Percentiles rank a stretch among this genome's conserved stretches.
phyloP scores from a whole-genome alignment of 2,113 vertebrate species.

The Oreotrochilus melanogaster region DNA sequence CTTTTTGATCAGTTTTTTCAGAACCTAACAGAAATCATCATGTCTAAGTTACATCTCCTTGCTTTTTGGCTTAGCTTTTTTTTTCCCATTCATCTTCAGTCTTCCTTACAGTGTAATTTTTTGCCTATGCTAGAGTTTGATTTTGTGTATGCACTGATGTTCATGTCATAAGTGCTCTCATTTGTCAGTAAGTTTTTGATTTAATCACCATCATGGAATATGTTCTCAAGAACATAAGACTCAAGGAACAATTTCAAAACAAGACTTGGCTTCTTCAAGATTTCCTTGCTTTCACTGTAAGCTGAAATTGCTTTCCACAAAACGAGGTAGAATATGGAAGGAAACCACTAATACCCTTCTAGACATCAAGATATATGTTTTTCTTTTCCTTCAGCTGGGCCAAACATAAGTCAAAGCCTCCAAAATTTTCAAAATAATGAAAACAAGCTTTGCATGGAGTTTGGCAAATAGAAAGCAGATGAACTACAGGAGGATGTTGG shows the following conservation, averaged over 20 bases:
- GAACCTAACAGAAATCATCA: not conserved
- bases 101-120: not conserved
- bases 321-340: not conserved
- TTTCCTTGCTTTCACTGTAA: not conserved
- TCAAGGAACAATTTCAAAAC: not conserved
- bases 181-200: not conserved
- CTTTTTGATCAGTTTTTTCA: not conserved
- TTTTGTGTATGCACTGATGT: not conserved
- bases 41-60: not conserved
- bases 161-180: not conserved
- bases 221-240: not conserved
- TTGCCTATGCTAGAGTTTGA: not conserved
- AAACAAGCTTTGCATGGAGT: not conserved
- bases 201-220: not conserved
- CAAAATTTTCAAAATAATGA: not conserved
- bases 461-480: not conserved
- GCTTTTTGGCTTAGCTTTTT: not conserved
- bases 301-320: not conserved
- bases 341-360: not conserved
- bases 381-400: not conserved
- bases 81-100: not conserved
- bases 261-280: not conserved
- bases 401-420: not conserved
- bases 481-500: not conserved
- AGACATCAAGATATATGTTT: not conserved